Conservation (phyloP, 2,888 invertebrate genomes). For the Spicauda simplicius region DNA sequence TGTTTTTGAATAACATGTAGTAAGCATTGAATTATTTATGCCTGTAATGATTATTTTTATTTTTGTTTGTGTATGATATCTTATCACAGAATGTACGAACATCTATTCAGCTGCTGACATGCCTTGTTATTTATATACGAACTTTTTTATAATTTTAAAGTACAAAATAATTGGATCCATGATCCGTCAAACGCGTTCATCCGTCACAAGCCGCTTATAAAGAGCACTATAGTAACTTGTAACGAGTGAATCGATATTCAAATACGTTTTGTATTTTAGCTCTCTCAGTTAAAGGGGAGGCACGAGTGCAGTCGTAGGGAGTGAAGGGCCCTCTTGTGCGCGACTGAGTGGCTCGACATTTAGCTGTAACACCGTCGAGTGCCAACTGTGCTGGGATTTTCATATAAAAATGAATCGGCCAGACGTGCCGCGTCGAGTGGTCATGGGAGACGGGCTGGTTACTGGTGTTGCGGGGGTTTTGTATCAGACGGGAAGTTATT, state of each 20-base stretch:
- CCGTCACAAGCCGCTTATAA: not conserved
- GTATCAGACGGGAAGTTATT: too few relatives aligned
- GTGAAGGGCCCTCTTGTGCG: not conserved
- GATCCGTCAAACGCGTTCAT: not conserved
- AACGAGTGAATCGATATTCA: constrained; percentile 8
- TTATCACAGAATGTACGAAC: too few relatives aligned
- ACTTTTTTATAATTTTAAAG: not conserved
- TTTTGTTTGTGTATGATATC: too few relatives aligned
- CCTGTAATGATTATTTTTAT: too few relatives aligned
- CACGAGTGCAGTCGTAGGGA: not conserved
- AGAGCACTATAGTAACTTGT: not conserved
- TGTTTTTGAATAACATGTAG: too few relatives aligned
- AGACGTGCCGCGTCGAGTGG: too few relatives aligned
- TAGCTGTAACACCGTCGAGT: not conserved
- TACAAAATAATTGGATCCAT: not conserved
- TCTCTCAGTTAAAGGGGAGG: not conserved
- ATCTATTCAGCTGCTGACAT: too few relatives aligned
- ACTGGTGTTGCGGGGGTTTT: too few relatives aligned
- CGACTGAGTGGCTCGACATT: constrained; percentile 5
- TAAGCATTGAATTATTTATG: too few relatives aligned
- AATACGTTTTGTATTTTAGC: constrained; percentile 2
- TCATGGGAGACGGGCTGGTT: too few relatives aligned
- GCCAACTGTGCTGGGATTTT: not conserved
- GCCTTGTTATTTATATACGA: too few relatives aligned
- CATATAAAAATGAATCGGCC: too few relatives aligned